Evolutionary conservation across 2,888 invertebrate species (phyloP), one percentile per base, ranked within the genome.

Genomic region (Dyspetes luteomarginatus): DNA sequence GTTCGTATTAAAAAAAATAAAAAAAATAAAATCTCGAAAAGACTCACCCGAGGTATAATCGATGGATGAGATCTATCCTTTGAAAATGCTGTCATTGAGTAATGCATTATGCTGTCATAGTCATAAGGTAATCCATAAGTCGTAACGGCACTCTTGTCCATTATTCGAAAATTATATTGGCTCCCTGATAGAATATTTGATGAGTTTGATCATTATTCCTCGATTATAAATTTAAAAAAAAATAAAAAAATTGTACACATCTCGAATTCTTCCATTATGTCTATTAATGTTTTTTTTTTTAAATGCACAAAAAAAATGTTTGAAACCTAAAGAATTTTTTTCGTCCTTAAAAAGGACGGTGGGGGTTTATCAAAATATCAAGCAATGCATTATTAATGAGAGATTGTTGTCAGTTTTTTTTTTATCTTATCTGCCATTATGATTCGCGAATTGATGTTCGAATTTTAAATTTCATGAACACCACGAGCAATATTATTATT

Each of bases 101-200:
- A 84, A 60, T 84, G 84, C 83, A 83, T 84, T 19, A 84, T 71
- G 60, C 83, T 83, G 41, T 83, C 80, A 50, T 82, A 84, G 36
- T 84, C 83, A 73, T 84, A 84, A 0, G 84, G 82, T 12, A 84
- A 58, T 52, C 78, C 83, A 43, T 81, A 74, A 45, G 41, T 79
- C 36, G 73, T 77, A 3, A 73, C 82, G 9, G 24, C 4, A 24
- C 19, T 30, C 0, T 52, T 15, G 0, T 69, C 26, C 72, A 83
- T n/a, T 0, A 78, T 52, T 19, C 30, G 41, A 55, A 83, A 83
- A 45, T 83, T 83, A 5, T 45, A 62, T 19, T 24, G 41, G 4
- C 71, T 67, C 0, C 75, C 83, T 83, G 60, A 52, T 45, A 48
- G 15, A 24, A 15, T 9, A 26, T 22, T 60, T 12, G 26, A 24